A percentile compares a stretch with the other conserved stretches of the same genome.
Conservation (phyloP, 2,888 invertebrate species). For the Lochmaea crataegi region DNA sequence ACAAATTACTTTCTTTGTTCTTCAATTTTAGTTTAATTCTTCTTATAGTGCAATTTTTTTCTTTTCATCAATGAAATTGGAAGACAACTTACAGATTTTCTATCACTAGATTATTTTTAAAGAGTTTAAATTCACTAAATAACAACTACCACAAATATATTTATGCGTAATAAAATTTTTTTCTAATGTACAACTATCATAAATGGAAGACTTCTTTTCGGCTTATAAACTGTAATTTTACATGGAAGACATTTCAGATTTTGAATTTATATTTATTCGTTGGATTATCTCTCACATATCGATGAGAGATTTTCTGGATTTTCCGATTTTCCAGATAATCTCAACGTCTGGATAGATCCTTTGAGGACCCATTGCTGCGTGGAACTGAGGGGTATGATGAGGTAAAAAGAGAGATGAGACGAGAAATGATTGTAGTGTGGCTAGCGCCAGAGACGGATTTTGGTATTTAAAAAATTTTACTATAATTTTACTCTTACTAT, state of each 20-base stretch:
- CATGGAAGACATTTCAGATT: constrained; percentile 69
- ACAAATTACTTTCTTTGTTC: no score
- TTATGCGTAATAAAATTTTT: no score
- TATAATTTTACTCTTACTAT: no score
- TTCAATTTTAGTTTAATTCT: no score
- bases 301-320: constrained; percentile 36
- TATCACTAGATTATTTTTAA: neutral
- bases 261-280: constrained; percentile 51
- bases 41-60: no score
- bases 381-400: constrained; percentile 20
- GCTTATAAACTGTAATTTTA: constrained; percentile 29
- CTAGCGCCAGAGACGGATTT: neutral
- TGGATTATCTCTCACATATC: constrained; percentile 43
- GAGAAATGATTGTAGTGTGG: constrained; percentile 15
- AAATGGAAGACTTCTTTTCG: constrained; percentile 46
- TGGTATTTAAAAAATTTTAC: neutral
- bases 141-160: constrained; percentile 22
- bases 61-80: neutral
- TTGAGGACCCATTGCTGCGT: constrained; percentile 40
- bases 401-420: constrained; percentile 17
- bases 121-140: neutral
- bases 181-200: constrained; percentile 12
- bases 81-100: neutral
- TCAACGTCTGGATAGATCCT: constrained; percentile 35
- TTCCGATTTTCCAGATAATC: constrained; percentile 26